phyloP scores from a whole-genome alignment of 92 coral and sea anemone genomes.

The Blastomussa wellsi region DNA sequence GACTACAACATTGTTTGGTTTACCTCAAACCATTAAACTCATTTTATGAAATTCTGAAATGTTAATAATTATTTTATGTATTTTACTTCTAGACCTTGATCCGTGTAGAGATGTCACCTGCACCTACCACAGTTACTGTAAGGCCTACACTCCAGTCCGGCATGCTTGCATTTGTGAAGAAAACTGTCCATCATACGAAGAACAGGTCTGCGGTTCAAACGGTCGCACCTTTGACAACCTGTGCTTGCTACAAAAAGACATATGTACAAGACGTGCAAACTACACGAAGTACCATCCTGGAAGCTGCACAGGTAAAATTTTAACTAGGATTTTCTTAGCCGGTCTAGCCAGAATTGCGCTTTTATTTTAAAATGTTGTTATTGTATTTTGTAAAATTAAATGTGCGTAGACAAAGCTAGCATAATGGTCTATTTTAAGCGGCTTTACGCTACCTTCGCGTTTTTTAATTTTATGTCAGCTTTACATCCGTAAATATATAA shows the following conservation, averaged over 20 bases:
- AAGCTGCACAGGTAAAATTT: conserved; percentile 46
- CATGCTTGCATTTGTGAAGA: conserved; percentile 32
- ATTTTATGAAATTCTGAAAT: too few relatives aligned
- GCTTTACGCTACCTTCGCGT: too few relatives aligned
- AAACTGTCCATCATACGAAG: conserved; percentile 46
- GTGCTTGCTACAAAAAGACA: conserved; percentile 40
- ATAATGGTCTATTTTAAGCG: too few relatives aligned
- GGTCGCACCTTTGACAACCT: conserved; percentile 43
- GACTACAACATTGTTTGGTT: too few relatives aligned
- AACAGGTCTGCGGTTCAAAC: conserved; percentile 46
- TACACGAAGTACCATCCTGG: conserved; percentile 47
- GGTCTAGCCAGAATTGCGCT: too few relatives aligned
- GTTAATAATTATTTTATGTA: too few relatives aligned
- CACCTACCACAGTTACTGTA: conserved; percentile 28
- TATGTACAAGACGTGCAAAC: conserved; percentile 34
- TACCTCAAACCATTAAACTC: too few relatives aligned
- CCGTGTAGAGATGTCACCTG: conserved; percentile 44
- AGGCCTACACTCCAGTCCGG: conserved; percentile 28
- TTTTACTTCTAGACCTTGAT: conserved; percentile 38
- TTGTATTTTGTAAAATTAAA: too few relatives aligned
- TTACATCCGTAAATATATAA: too few relatives aligned
- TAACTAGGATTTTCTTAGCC: not conserved
- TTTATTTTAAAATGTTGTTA: too few relatives aligned
- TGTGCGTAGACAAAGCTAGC: too few relatives aligned
- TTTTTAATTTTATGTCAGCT: too few relatives aligned